Base-by-base conservation (phyloP, 2,113 vertebrate species). In the Entelurus aequoreus region DNA sequence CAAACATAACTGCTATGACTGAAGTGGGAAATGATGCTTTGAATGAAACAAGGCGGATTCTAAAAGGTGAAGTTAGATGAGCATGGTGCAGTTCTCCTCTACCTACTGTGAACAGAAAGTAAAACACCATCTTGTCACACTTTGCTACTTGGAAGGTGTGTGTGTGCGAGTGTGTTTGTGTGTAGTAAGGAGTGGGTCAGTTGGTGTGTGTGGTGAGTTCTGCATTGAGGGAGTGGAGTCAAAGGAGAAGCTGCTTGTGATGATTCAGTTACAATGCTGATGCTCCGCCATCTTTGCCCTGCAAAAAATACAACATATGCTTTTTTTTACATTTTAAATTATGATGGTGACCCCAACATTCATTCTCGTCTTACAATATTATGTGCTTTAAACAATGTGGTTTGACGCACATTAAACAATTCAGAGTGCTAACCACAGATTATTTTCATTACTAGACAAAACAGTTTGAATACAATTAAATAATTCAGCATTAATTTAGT, bases 231-330 rank as follows among this genome's bases (percentile, higher is more conserved):
- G 62, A 15, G 50, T 52, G 11, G 49, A 62, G 48, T 51, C 16
- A 38, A 49, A 72, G 61, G 37, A 52, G 65, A 13, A 53, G 48
- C 68, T 48, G 62, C 35, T 51, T 57, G n/a, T 54, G 58, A 38
- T 69, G 58, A 59, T 58, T 61, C 60, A 44, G 68, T 86, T 88
- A 88, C 85, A 87, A 82, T 48, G 82, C 71, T 51, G 86, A 85
- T 54, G 84, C 79, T 66, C 85, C 87, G 1, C 73, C 64, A 14
- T 60, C 77, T 66, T 79, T 83, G 28, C 54, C 86, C 88, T 90
- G 71, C 37, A 84, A 80, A 15, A 84, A 80, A 40, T 48, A 55
- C 9, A 46, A 46, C 12, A 11, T 46, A 11, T 46, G 40, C 40
- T 42, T 42, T 8, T 42, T 42, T 10, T 42, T 40, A 40, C 38